Conservation (phyloP, 2,888 invertebrate species). For the Melinopterus prodromus region DNA sequence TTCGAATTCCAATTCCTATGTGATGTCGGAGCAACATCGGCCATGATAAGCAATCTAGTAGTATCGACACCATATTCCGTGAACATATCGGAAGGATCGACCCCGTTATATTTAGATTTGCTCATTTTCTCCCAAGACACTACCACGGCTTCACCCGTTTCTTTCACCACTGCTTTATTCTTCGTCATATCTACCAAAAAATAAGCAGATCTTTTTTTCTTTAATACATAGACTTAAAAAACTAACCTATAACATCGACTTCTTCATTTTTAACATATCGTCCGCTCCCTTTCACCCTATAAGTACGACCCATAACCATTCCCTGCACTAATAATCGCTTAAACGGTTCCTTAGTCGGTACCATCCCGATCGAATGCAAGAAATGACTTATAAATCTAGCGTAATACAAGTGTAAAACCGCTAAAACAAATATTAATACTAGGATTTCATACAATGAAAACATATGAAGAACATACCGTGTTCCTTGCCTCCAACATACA, state of each 20-base stretch:
- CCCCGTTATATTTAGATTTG: constrained; percentile 97
- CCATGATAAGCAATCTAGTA: constrained; percentile 87
- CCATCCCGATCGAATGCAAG: constrained; percentile 79
- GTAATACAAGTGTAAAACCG: constrained; percentile 94
- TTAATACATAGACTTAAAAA: background rate
- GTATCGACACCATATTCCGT: constrained; percentile 87
- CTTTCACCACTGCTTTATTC: constrained; percentile 68
- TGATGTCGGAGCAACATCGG: constrained; percentile 89
- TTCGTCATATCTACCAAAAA: constrained; percentile 63
- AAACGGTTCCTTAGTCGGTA: constrained; percentile 87
- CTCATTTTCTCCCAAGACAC: constrained; percentile 98
- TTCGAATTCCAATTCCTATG: constrained; percentile 88
- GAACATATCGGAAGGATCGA: constrained; percentile 88
- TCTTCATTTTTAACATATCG: constrained; percentile 78
- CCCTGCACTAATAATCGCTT: constrained; percentile 91
- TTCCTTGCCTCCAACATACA: constrained; percentile 98
- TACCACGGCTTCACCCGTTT: constrained; percentile 72
- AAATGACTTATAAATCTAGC: constrained; percentile 96
- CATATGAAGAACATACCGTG: constrained; percentile 66
- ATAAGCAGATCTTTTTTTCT: constrained; percentile 9
- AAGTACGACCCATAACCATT: constrained; percentile 92
- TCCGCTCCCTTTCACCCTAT: constrained; percentile 75
- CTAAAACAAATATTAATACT: constrained; percentile 58
- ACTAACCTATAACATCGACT: constrained; percentile 61
- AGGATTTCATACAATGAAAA: background rate